Evolutionary conservation across 2,797 vertebrate species (phyloP), one percentile per base, ranked within the genome.

Genomic region (Halcyon chelicuti): DNA sequence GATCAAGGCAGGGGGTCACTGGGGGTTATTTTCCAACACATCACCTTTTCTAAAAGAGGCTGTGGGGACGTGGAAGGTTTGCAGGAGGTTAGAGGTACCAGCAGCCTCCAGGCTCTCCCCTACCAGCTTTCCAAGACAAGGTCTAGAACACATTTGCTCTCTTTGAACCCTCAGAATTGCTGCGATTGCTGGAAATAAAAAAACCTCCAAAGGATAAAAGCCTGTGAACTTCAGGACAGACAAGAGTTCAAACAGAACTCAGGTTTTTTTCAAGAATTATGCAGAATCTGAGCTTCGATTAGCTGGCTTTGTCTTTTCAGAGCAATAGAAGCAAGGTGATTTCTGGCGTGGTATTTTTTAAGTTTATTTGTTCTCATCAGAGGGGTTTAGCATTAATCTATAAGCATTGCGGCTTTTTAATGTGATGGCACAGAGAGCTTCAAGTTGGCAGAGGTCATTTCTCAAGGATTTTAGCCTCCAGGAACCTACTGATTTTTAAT

Each of bases 401-500:
- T 75, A 72, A 86, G 52, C 55, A n/a, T 3, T 49, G 42, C 49
- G 62, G 51, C 76, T 91, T 92, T 80, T 87, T 73, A 84, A 73
- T 81, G 52, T 70, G 89, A 54, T 39, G 44, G 55, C 75, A 93
- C 72, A 86, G 61, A 37, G n/a, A 89, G 67, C 65, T 83, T 61
- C 55, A 52, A 54, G 76, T 88, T 77, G 47, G 58, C 58, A 83
- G 94, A 94, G 86, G 80, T 90, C 37, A 79, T 35, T 87, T 97
- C 76, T 92, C 78, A 90, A 75, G 91, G 86, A 82, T 74, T 95
- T 93, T 75, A 87, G 51, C 86, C 60, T 89, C 74, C 47, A 44
- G 47, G 83, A 81, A 47, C 46, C 54, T 23, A 26, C 51, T 63
- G 57, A 85, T 94, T 94, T 94, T 95, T 90, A 84, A 94, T 80